These are phyloP conservation scores for Zingel zingel DNA, from an alignment of 2,113 vertebrate species.

Conservation along the genomic window DNA sequence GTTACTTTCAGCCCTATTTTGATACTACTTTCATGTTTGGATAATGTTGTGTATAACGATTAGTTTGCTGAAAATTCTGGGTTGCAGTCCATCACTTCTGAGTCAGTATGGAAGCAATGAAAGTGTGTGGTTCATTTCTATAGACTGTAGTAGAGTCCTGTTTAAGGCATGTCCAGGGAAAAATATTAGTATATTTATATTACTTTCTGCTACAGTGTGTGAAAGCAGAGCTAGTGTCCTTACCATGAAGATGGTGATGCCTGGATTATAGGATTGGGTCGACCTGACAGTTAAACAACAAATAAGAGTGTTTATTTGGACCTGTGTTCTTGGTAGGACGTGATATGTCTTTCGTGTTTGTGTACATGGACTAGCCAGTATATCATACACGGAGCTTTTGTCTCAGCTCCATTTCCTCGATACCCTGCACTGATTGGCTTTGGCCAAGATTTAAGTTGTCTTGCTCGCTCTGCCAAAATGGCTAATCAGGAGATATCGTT, in stretches of 20 bases:
- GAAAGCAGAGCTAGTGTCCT: background rate
- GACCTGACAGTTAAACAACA: background rate
- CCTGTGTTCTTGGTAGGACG: background rate
- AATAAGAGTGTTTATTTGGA: background rate
- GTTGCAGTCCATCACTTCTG: background rate
- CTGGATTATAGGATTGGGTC: background rate
- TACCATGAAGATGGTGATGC: background rate
- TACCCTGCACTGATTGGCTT: conserved; percentile 45
- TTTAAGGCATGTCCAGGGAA: background rate
- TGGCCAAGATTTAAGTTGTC: conserved; percentile 36
- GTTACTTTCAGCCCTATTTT: background rate
- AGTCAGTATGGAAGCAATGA: background rate
- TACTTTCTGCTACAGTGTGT: background rate
- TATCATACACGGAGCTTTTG: conserved; percentile 6
- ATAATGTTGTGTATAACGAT: background rate
- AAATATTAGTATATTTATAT: background rate
- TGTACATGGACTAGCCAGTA: conserved; percentile 1
- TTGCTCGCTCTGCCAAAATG: conserved; percentile 12
- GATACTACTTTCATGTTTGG: background rate
- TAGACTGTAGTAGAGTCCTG: background rate
- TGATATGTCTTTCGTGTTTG: background rate
- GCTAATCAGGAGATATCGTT: conserved; percentile 37
- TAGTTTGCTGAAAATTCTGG: background rate
- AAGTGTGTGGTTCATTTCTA: background rate
- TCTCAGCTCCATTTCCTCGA: conserved; percentile 4